phyloP scores from a whole-genome alignment of 2,888 invertebrate genomes.

The Eupithecia dodoneata region DNA sequence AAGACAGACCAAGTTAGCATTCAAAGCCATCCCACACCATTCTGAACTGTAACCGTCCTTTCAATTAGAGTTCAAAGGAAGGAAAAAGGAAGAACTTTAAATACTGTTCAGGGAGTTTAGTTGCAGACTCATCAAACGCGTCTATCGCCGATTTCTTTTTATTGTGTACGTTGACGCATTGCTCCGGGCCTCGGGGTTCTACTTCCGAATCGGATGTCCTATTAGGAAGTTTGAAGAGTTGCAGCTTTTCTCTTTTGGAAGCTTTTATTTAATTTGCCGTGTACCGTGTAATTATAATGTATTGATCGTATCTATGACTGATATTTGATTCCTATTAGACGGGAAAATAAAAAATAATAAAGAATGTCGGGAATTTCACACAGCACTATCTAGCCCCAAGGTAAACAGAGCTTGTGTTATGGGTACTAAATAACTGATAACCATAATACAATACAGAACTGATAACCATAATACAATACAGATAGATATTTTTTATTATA shows the following conservation, averaged over 20 bases:
- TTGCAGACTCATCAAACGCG: slow-evolving; percentile 40
- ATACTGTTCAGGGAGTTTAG: slow-evolving; percentile 33
- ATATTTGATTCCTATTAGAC: background rate
- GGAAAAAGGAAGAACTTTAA: slow-evolving; percentile 11
- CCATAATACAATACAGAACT: no score
- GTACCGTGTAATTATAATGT: background rate
- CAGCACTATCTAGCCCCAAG: no score
- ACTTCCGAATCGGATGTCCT: slow-evolving; percentile 14
- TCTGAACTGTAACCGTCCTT: background rate
- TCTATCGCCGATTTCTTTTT: slow-evolving; percentile 41
- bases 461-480: no score
- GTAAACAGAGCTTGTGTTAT: no score
- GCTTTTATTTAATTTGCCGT: slow-evolving; percentile 2
- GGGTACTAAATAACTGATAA: no score
- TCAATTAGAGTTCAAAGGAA: background rate
- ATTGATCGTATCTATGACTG: background rate
- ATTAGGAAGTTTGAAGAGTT: slow-evolving; percentile 28
- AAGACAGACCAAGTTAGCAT: slow-evolving; percentile 41
- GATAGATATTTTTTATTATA: no score
- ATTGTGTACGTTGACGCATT: slow-evolving; percentile 44
- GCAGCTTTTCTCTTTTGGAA: slow-evolving; percentile 10
- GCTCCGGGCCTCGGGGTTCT: slow-evolving; percentile 24
- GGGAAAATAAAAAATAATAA: background rate
- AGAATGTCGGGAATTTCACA: no score
- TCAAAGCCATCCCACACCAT: background rate